phyloP scores from a whole-genome alignment of 2,113 vertebrate genomes.

The Ochotona curzoniae region DNA sequence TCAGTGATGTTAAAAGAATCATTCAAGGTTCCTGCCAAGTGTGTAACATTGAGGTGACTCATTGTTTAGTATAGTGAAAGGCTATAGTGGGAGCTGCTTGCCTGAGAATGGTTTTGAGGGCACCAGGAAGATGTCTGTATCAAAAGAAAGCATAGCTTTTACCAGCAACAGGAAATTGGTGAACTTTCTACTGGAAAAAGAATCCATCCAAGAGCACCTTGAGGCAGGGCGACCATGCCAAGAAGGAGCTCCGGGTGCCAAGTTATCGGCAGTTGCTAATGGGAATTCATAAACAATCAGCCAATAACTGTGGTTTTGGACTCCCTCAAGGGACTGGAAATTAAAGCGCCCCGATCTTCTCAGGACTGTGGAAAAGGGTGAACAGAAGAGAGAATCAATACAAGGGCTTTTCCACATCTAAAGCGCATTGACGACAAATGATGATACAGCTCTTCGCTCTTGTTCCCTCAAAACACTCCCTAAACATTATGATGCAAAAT shows the following conservation, averaged over 20 bases:
- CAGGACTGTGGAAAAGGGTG: neutral
- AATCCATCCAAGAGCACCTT: neutral
- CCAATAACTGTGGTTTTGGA: neutral
- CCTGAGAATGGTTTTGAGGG: too few species aligned
- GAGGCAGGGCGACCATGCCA: neutral
- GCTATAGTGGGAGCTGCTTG: neutral
- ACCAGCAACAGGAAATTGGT: neutral
- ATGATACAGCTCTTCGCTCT: neutral
- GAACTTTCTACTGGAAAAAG: neutral
- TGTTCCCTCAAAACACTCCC: neutral
- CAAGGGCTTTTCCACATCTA: neutral
- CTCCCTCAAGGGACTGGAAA: neutral
- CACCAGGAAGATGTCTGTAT: neutral
- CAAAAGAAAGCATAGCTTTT: neutral
- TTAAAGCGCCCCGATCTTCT: neutral
- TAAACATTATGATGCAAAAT: neutral
- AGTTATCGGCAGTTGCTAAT: neutral
- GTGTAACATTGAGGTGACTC: neutral
- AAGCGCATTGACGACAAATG: neutral
- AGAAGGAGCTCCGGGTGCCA: neutral
- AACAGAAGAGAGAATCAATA: neutral
- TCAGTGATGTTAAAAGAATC: neutral
- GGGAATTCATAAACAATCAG: neutral
- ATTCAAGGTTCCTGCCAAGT: neutral
- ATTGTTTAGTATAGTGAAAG: neutral